Evolutionary conservation across 2,797 vertebrate genomes (phyloP), one percentile per base, ranked within the genome.

Genomic region (Artibeus jamaicensis): DNA sequence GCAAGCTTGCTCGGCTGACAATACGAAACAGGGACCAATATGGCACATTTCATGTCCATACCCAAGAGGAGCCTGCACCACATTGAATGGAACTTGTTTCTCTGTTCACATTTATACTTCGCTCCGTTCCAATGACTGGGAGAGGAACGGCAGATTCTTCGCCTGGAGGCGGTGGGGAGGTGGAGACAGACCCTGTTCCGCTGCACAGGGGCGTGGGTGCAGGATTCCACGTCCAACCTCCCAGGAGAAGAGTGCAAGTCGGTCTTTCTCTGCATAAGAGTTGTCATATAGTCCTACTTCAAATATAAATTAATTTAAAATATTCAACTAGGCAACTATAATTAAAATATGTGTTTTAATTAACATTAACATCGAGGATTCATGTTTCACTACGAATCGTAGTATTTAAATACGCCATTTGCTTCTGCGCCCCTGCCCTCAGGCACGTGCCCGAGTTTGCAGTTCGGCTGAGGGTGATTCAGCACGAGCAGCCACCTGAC

Each of bases 171-270:
- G 6, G 29, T 0, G 55, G 9, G 24, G 39, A 9, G 37, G 2
- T 0, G 1, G 34, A 11, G 34, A 14, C 8, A 53, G 68, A 26
- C 3, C 10, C 78, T 14, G 3, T 9, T 0, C 5, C 53, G 4
- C 21, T 2, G 2, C 21, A 21, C 44, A 4, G 44, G 34, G 10
- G 0, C 5, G 0, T 1, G 0, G 44, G 7, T 0, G 0, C 29
- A 24, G 18, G 15, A 0, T 14, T 50, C 26, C 15, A 5, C 0
- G 9, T 34, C 9, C 3, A 5, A 8, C 18, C 9, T 57, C 48
- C 68, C 67, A 11, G 21, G 76, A 50, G 44, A 34, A 34, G 9
- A 65, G 68, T 8, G 2, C 10, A 1, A 32, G 2, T 2, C 5
- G 0, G 34, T 34, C 15, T 9, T 24, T 74, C 34, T 85, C 32